Conservation (phyloP, 2,888 invertebrate species). For the Lutraria lutraria region DNA sequence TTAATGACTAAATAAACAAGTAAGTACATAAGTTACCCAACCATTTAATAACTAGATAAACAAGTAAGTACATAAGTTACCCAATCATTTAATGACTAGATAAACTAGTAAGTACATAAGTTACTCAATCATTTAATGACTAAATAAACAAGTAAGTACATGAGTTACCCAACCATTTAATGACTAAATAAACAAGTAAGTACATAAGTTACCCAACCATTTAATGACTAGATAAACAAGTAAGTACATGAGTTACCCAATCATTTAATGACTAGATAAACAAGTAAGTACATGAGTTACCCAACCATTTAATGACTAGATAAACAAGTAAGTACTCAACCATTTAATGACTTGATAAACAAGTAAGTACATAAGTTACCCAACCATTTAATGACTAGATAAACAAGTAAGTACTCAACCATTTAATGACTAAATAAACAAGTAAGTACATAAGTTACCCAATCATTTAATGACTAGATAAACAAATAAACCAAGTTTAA, state of each 20-base stretch:
- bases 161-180: neutral
- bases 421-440: slow-evolving; percentile 49
- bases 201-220: neutral
- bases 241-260: neutral
- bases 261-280: slow-evolving; percentile 37
- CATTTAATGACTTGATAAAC: slow-evolving; percentile 1
- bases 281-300: slow-evolving; percentile 33
- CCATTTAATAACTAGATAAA: slow-evolving; percentile 36
- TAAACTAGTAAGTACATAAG: slow-evolving; percentile 40
- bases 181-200: slow-evolving; percentile 50
- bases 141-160: slow-evolving; percentile 50
- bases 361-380: slow-evolving; percentile 29
- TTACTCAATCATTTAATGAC: neutral
- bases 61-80: slow-evolving; percentile 33
- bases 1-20: slow-evolving; percentile 48
- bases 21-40: neutral
- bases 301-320: slow-evolving; percentile 30
- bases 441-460: slow-evolving; percentile 20
- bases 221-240: slow-evolving; percentile 49
- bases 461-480: too few species aligned
- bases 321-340: slow-evolving; percentile 43
- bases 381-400: too few species aligned
- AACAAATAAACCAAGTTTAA: too few species aligned
- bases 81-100: slow-evolving; percentile 30
- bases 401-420: too few species aligned